A percentile compares a stretch with the other conserved stretches of the same genome.
These are phyloP conservation scores for Aspidapion aeneum DNA, from an alignment of 2,888 invertebrate species.

Conservation along the genomic window DNA sequence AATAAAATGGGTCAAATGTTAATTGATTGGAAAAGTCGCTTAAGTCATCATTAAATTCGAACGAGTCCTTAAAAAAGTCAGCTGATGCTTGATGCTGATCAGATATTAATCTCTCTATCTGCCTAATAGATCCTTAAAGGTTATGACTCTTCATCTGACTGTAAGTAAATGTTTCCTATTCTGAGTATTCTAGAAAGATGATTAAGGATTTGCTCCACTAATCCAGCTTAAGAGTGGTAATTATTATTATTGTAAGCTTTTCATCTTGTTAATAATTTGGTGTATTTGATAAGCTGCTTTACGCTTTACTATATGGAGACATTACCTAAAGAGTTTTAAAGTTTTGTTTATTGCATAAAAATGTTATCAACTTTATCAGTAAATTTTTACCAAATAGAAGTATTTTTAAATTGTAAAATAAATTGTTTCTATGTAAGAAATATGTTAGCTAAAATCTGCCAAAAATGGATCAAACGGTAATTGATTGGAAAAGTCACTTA, in stretches of 20 bases:
- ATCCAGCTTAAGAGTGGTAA: too few relatives aligned
- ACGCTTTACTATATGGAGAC: too few relatives aligned
- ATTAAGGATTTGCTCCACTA: constrained; percentile 26
- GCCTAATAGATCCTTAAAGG: constrained; percentile 42
- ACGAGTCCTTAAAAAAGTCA: constrained; percentile 45
- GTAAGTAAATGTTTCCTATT: constrained; percentile 49
- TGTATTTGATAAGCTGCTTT: too few relatives aligned
- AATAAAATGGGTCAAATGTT: constrained; percentile 43
- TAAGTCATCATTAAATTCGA: constrained; percentile 45
- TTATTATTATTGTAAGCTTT: too few relatives aligned
- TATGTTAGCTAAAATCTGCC: constrained; percentile 35
- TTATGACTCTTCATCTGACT: constrained; percentile 51
- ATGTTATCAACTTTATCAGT: too few relatives aligned
- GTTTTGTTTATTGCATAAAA: constrained; percentile 66
- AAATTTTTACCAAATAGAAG: too few relatives aligned
- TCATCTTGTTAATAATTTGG: too few relatives aligned
- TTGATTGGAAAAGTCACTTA: constrained; percentile 43
- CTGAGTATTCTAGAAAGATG: constrained; percentile 42
- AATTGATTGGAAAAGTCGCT: constrained; percentile 43
- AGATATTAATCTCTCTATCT: constrained; percentile 6
- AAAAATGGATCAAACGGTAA: constrained; percentile 44
- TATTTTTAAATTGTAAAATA: too few relatives aligned
- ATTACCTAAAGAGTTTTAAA: constrained; percentile 47
- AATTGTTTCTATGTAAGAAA: too few relatives aligned
- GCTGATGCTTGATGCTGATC: constrained; percentile 29